Base-by-base conservation (phyloP, 1,140 invertebrate species). In the Aphis craccivora region DNA sequence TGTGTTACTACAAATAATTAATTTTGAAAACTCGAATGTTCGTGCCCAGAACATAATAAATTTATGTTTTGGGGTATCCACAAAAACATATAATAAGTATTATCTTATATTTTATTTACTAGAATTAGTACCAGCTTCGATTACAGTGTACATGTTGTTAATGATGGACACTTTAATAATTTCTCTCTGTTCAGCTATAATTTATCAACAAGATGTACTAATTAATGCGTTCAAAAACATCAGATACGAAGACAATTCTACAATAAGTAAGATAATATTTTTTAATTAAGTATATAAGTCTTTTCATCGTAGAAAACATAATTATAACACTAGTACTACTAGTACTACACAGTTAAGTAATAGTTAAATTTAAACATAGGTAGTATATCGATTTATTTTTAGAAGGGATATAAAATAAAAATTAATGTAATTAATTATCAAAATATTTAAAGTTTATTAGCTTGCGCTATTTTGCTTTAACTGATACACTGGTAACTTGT, bases 51-150 rank as follows among this genome's bases (percentile, higher is more conserved):
- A 76, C 11, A 18, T 76, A 18, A 11, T 76, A 6, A 76, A 76
- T 25, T 76, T 76, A 3, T 2, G 9, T 30, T 76, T 1, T n/a
- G 0, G 0, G 0, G 8, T 35, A 76, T 14, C 30, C 4, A 35
- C 67, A 25, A 0, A 30, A n/a, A 35, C n/a, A 3, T 35, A 76
- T 30, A 76, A 76, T 35, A n/a, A 76, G n/a, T 35, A 76, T 76
- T 18, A 5, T 5, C n/a, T 18, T 35, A 76, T 76, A 20, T n/a
- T 76, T 76, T 76, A 76, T 9, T 35, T 76, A 76, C 0, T 76
- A 9, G 67, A 76, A 76, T 5, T 9, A 4, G 5, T 0, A 9
- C 18, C 4, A 7, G 8, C 9, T 2, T 18, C 5, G 0, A 3
- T 35, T 14, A 4, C n/a, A 76, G 9, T 14, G 3, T 76, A 45